Evolutionary conservation across 1,140 invertebrate species (phyloP), one percentile per base, ranked within the genome.

Genomic region (Notospermus geniculatus): DNA sequence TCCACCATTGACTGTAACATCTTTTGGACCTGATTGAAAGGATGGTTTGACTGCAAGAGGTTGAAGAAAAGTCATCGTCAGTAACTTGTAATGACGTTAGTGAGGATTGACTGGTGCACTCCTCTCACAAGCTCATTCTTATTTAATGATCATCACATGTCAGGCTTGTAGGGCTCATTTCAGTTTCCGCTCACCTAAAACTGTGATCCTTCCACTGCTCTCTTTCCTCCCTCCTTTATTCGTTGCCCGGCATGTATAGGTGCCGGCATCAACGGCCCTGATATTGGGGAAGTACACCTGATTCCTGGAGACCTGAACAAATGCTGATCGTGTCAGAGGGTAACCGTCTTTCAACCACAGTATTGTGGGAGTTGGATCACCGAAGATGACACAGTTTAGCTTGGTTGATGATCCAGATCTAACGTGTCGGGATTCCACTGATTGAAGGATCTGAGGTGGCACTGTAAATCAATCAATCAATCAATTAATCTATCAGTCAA

Each of bases 331-430:
- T 4, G 32, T 36, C 32, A 36, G 15, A 4, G 32, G 32, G 32
- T 36, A 36, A 15, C 32, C 15, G 32, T 36, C 46, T 50, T 50
- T 50, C 46, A 50, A n/a, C 46, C 46, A 50, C 5, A 27, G 4
- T 19, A 50, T n/a, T 9, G n/a, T n/a, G 9, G 46, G 46, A 4
- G 9, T n/a, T 27, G 46, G 46, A 50, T 50, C 46, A 50, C 19
- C n/a, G n/a, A 23, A 50, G 19, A 27, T n/a, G 46, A 50, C n/a
- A 50, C 46, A 50, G 9, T 50, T 5, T 50, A 50, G n/a, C n/a
- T 23, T 4, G 4, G 46, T 27, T 4, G 46, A 27, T n/a, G 9
- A 5, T 19, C 46, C 25, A 7, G n/a, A 5, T 7, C 4, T 5
- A n/a, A 50, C 46, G 5, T 9, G 4, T 9, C 4, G 19, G n/a